Evolutionary conservation across 2,113 vertebrate species (phyloP), one percentile per base, ranked within the genome.

Genomic region (Turdus rufiventris): DNA sequence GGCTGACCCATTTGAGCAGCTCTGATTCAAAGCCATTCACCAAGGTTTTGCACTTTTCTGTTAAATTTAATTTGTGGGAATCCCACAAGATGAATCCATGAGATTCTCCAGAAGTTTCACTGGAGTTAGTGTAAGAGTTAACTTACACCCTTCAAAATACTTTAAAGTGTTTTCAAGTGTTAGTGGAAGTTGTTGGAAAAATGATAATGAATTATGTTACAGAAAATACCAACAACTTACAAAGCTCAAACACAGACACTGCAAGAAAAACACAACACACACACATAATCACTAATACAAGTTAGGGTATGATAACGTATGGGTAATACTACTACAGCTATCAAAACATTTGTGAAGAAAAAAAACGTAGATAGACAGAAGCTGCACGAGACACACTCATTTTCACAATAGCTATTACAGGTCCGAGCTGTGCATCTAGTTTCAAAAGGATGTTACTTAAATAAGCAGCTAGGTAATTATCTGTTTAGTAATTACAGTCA

Each of bases 381-480:
- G 77, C 68, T 84, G 61, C 54, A 65, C 53, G 78, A 85, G 67
- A 89, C 47, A 65, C 45, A 40, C 38, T 94, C 57, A 70, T 81
- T 94, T 91, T 77, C 84, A 90, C 85, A 94, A 80, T 79, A 97
- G 73, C 62, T 91, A 85, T 85, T 95, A 62, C 12, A 96, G 56
- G 91, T 86, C 92, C 56, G 8, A 88, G 81, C 50, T 75, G 74
- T 38, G 74, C 66, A 89, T 76, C 61, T 92, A 85, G 68, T 40
- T 96, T 80, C 77, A 88, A 91, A 96, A 95, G 87, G 77, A 57
- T 88, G 72, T 91, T 94, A 94, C 92, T 97, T 96, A 93, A 97
- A 85, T 75, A 94, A 95, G 78, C 78, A 94, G 79, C 45, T 76
- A 66, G 79, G 84, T 93, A 97, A 96, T 97, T 96, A 95, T 67